These are phyloP conservation scores for Pterostichus niger DNA, from an alignment of 2,888 invertebrate genomes.

Conservation along the genomic window DNA sequence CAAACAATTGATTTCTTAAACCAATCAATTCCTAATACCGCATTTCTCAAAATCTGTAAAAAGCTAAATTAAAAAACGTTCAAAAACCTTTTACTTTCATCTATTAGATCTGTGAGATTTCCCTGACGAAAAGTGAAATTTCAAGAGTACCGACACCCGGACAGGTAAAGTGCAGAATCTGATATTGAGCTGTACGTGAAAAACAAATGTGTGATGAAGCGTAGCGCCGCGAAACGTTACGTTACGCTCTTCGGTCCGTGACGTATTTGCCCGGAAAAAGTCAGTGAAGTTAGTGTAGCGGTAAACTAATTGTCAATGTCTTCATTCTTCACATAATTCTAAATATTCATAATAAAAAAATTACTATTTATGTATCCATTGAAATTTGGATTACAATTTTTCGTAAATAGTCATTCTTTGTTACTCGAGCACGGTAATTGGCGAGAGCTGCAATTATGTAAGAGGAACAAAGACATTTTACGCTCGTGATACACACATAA, in stretches of 20 bases:
- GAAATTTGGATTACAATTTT: no score
- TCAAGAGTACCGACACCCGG: background rate
- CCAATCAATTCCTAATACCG: constrained; percentile 33
- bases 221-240: background rate
- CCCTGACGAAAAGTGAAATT: constrained; percentile 61
- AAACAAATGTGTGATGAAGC: constrained; percentile 18
- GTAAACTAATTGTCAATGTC: constrained; percentile 35
- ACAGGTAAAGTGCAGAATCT: constrained; percentile 33
- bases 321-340: background rate
- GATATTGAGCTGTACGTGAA: background rate
- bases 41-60: constrained; percentile 43
- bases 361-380: no score
- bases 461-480: no score
- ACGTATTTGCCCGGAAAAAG: constrained; percentile 38
- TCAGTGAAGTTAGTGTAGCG: background rate
- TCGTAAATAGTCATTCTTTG: no score
- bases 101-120: constrained; percentile 11
- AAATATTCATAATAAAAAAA: no score
- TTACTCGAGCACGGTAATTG: no score
- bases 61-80: constrained; percentile 32
- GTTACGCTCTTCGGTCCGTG: constrained; percentile 23
- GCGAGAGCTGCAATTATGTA: no score
- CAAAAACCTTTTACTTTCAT: constrained; percentile 57
- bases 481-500: no score
- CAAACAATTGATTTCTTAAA: constrained; percentile 48